A percentile compares a stretch with the other conserved stretches of the same genome.
phyloP scores from a whole-genome alignment of 2,888 invertebrate genomes.

The Hydropsyche betteni region DNA sequence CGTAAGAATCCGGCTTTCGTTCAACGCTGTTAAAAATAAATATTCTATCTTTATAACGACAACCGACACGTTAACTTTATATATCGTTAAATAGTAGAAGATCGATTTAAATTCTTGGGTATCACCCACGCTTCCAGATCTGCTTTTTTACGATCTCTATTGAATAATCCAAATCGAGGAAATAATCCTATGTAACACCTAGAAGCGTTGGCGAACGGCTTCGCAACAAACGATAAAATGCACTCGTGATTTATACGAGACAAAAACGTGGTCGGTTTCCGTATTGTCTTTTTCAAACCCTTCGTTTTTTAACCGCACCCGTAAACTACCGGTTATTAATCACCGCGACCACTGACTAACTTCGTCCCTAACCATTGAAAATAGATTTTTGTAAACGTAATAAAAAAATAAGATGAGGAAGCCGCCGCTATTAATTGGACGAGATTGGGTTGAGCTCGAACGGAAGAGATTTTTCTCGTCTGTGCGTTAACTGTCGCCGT shows the following conservation, averaged over 20 bases:
- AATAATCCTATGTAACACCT: conserved; percentile 6
- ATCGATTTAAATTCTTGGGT: conserved; percentile 15
- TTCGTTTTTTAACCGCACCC: neutral
- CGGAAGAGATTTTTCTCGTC: conserved; percentile 13
- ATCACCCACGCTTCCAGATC: conserved; percentile 21
- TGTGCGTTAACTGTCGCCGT: conserved; percentile 11
- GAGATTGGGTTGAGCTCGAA: conserved; percentile 16
- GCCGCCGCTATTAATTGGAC: conserved; percentile 12
- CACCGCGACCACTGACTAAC: neutral
- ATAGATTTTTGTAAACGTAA: neutral
- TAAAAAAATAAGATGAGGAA: conserved; percentile 1
- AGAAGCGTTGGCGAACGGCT: conserved; percentile 17
- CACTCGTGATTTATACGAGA: neutral
- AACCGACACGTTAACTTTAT: neutral
- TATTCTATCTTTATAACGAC: neutral
- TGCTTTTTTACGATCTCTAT: conserved; percentile 25
- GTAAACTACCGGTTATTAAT: conserved; percentile 18
- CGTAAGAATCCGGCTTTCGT: no score
- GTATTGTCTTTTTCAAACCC: conserved; percentile 7
- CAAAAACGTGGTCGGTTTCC: conserved; percentile 1
- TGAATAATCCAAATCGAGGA: conserved; percentile 29
- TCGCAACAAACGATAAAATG: neutral
- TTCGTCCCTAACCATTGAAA: neutral
- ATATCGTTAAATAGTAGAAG: neutral
- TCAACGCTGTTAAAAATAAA: no score